Base-by-base conservation (phyloP, 2,797 vertebrate species). In the Alauda arvensis region DNA sequence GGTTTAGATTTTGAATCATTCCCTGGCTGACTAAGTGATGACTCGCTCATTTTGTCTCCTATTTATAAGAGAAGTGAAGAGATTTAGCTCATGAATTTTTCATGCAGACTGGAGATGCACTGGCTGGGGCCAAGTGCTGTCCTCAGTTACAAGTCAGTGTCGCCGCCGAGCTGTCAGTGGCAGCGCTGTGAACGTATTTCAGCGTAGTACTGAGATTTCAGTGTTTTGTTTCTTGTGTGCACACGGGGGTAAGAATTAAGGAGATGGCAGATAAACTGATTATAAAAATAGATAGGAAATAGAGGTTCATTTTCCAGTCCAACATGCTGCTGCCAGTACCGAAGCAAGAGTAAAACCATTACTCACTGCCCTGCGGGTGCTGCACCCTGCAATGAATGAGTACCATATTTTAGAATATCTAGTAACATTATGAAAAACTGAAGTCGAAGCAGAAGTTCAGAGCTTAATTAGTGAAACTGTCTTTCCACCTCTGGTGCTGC, bases 291-390 rank as follows among this genome's bases (percentile, higher is more conserved):
- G 88, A 94, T 94, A 83, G 91, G 90, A 92, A 94, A 40, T 78
- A 90, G 70, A 94, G 67, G 82, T 92, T 93, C 81, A 26, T 94
- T 94, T 94, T 88, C 82, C 74, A 81, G 90, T 77, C 79, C 82
- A 93, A 94, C 91, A 74, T 91, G 88, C 92, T 89, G 70, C 70
- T 95, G 93, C 94, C 91, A 93, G 91, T 92, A 87, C 84, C 53
- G 46, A 93, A 90, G 39, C 66, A 83, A 57, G 88, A 87, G 90
- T 93, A 91, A 89, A 94, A 76, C 87, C 88, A 93, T 95, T 95
- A 94, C 91, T 95, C 92, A 93, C 33, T 88, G 90, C 91, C 93
- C 91, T 81, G 88, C 49, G 90, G 93, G 84, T 88, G 70, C 88
- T 94, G 91, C 91, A 34, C 91, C 91, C 93, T 88, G 70, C 74